These are phyloP conservation scores for Cinclus mexicanus DNA, from an alignment of 2,113 vertebrate species.

Conservation along the genomic window DNA sequence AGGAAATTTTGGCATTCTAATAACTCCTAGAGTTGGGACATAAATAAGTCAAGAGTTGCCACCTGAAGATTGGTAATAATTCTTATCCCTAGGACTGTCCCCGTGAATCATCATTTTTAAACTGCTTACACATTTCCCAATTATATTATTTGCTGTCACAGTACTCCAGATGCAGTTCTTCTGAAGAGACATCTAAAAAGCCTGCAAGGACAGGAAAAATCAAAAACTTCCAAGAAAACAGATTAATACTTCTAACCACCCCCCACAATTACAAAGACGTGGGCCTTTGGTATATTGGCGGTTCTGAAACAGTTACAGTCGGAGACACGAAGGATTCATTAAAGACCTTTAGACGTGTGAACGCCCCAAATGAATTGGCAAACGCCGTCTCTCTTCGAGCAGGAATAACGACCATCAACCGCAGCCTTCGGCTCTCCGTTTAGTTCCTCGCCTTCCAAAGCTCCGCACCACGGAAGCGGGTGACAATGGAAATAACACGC, in stretches of 20 bases:
- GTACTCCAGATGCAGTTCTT: conserved; percentile 87
- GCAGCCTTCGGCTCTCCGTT: not conserved
- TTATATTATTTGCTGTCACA: conserved; percentile 76
- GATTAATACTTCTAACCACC: not conserved
- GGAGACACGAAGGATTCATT: not conserved
- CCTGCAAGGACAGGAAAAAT: conserved; percentile 74
- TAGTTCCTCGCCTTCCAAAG: not conserved
- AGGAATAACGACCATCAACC: not conserved
- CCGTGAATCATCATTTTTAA: not conserved
- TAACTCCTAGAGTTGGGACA: not conserved
- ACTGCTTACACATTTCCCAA: conserved; percentile 82
- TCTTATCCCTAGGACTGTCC: not conserved
- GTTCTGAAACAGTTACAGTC: not conserved
- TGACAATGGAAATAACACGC: rapidly evolving
- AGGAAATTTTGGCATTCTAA: not conserved
- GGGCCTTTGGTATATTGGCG: not conserved
- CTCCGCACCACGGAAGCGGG: not conserved
- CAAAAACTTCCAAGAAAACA: conserved; percentile 17
- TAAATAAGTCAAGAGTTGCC: not conserved
- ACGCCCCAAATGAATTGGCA: not conserved
- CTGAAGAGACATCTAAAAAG: conserved; percentile 85
- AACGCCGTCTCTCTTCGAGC: not conserved
- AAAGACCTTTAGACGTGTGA: not conserved
- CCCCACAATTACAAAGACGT: not conserved
- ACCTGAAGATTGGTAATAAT: not conserved